Evolutionary conservation across 2,113 vertebrate species (phyloP).

Genomic region (Corvus hawaiiensis): DNA sequence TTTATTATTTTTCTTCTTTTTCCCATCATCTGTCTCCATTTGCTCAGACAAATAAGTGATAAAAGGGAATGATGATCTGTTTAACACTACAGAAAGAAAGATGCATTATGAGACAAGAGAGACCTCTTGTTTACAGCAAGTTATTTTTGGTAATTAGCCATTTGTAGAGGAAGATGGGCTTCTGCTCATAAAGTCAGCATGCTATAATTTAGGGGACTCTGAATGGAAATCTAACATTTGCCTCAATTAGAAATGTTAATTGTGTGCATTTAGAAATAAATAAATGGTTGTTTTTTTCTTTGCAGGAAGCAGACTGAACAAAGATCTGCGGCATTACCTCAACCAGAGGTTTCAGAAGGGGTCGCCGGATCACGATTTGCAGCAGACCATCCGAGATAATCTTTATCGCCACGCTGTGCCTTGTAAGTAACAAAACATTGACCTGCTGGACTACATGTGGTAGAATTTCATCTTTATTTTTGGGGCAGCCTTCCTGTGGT

Average conservation of each 20-base stretch:
- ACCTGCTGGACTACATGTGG: not conserved
- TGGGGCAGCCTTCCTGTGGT: not conserved
- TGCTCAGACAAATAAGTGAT: conserved; percentile 43
- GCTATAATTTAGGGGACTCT: conserved; percentile 42
- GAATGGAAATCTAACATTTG: conserved; percentile 30
- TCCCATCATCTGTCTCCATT: conserved; percentile 10
- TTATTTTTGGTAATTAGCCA: conserved; percentile 65
- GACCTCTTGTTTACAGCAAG: conserved; percentile 50
- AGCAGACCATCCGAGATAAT: conserved; percentile 95
- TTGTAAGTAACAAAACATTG: conserved; percentile 81
- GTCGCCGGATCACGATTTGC: conserved; percentile 90
- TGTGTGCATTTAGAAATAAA: not conserved
- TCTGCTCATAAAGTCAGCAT: conserved; percentile 29
- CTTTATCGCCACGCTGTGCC: conserved; percentile 98
- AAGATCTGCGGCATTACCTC: conserved; percentile 93
- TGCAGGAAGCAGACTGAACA: conserved; percentile 91
- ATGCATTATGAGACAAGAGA: conserved; percentile 50
- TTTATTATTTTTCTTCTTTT: not conserved
- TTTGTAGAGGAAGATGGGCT: conserved; percentile 51
- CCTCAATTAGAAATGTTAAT: not conserved
- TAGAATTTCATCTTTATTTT: not conserved
- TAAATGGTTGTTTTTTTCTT: conserved; percentile 49
- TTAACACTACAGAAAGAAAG: conserved; percentile 48
- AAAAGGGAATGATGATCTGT: conserved; percentile 37
- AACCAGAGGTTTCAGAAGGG: conserved; percentile 97